phyloP scores from a whole-genome alignment of 2,797 vertebrate species.

The Sciaenops ocellatus region DNA sequence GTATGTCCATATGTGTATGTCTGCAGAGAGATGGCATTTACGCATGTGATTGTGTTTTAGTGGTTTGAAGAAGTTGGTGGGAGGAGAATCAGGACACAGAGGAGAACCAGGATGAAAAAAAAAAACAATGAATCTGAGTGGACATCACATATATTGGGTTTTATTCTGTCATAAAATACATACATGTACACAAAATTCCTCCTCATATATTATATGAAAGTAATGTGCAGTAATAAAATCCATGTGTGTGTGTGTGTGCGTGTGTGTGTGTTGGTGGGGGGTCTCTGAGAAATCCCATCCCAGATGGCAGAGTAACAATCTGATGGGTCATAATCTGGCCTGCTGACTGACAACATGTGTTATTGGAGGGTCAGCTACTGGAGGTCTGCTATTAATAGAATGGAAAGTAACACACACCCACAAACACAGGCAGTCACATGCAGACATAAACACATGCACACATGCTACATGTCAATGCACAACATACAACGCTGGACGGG shows the following conservation, averaged over 20 bases:
- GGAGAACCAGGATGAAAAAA: neutral
- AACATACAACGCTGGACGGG: neutral
- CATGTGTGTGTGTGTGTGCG: neutral
- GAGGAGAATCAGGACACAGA: neutral
- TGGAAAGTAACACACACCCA: conserved; percentile 11
- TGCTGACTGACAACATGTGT: conserved; percentile 77
- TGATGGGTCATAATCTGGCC: conserved; percentile 73
- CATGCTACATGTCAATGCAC: neutral
- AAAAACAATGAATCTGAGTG: neutral
- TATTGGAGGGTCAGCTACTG: conserved; percentile 56
- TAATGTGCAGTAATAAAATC: neutral
- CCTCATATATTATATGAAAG: neutral
- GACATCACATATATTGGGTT: neutral
- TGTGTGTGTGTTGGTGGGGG: no score
- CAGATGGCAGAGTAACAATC: conserved; percentile 69
- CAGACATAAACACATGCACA: neutral
- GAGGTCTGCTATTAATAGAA: conserved; percentile 65
- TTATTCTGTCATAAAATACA: neutral
- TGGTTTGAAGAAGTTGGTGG: neutral
- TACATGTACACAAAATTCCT: neutral
- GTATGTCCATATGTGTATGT: conserved; percentile 8
- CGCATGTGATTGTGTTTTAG: neutral
- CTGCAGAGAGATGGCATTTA: neutral
- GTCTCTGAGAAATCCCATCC: conserved; percentile 56
- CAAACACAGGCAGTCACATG: neutral